Evolutionary conservation across 1,140 invertebrate species (phyloP).

Genomic region (Drosophila parvula): DNA sequence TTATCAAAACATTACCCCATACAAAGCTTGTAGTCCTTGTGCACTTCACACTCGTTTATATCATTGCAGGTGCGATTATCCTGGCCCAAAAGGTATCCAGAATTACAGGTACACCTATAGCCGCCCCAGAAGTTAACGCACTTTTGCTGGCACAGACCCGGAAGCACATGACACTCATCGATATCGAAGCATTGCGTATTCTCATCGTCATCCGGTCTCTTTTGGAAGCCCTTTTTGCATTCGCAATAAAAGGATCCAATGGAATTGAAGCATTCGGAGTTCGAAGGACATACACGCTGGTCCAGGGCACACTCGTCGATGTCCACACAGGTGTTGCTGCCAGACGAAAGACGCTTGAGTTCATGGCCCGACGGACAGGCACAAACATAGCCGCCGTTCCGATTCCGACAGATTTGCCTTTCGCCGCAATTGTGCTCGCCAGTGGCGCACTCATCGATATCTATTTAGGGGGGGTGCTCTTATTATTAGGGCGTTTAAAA

Average conservation of each 20-base stretch:
- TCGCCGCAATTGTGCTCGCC: constrained; percentile 88
- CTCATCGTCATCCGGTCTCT: constrained; percentile 81
- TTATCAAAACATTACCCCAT: constrained; percentile 86
- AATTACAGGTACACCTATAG: constrained; percentile 90
- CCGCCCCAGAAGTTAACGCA: constrained; percentile 94
- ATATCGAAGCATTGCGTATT: constrained; percentile 86
- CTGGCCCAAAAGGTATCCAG: constrained; percentile 88
- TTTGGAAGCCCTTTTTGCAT: constrained; percentile 90
- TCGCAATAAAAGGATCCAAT: constrained; percentile 92
- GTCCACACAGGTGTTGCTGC: constrained; percentile 90
- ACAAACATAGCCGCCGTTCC: constrained; percentile 90
- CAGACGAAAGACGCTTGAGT: constrained; percentile 85
- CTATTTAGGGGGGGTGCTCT: constrained; percentile 66
- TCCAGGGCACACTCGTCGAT: constrained; percentile 92
- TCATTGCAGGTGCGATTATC: constrained; percentile 93
- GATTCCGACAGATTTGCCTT: constrained; percentile 91
- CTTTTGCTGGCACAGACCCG: constrained; percentile 91
- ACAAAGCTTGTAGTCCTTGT: constrained; percentile 89
- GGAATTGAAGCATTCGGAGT: constrained; percentile 91
- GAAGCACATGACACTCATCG: constrained; percentile 87
- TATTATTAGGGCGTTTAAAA: neutral
- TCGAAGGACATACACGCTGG: constrained; percentile 85
- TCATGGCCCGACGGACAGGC: constrained; percentile 89
- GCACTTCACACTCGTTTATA: constrained; percentile 93
- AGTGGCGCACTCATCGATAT: constrained; percentile 89